phyloP scores from a whole-genome alignment of 37 sponge, comb jelly and placozoan genomes.

The Amphimedon queenslandica region DNA sequence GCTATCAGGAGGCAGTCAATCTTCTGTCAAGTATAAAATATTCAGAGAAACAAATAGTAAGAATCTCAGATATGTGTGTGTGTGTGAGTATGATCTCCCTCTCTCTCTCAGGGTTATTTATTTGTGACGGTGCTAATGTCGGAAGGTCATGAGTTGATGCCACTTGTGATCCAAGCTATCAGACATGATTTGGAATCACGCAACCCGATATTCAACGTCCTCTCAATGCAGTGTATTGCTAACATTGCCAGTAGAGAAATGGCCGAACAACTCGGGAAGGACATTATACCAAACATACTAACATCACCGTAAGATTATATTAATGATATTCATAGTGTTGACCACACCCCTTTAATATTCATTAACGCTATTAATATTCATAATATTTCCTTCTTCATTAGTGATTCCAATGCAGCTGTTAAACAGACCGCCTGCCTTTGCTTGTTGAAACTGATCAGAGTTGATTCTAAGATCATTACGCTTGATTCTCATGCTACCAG shows the following conservation, averaged over 20 bases:
- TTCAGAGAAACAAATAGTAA: conserved; percentile 97
- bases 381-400: not conserved
- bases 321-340: not conserved
- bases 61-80: conserved; percentile 15
- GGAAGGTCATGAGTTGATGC: conserved; percentile 72
- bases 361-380: too few species aligned
- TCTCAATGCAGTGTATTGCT: conserved; percentile 92
- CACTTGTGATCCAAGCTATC: conserved; percentile 88
- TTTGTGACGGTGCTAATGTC: conserved; percentile 89
- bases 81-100: not conserved
- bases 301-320: conserved; percentile 54
- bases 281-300: conserved; percentile 71
- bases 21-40: conserved; percentile 80
- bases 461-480: conserved; percentile 54
- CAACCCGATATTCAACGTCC: conserved; percentile 74
- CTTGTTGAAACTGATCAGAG: conserved; percentile 68
- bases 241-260: conserved; percentile 90
- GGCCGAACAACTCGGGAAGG: conserved; percentile 80
- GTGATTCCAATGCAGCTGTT: conserved; percentile 63
- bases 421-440: conserved; percentile 93
- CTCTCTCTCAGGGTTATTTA: conserved; percentile 88
- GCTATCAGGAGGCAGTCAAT: conserved; percentile 94
- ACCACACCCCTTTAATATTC: not conserved
- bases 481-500: conserved; percentile 53
- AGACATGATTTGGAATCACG: conserved; percentile 78